These are phyloP conservation scores for Margarornis squamiger DNA, from an alignment of 2,797 vertebrate genomes.

Conservation along the genomic window DNA sequence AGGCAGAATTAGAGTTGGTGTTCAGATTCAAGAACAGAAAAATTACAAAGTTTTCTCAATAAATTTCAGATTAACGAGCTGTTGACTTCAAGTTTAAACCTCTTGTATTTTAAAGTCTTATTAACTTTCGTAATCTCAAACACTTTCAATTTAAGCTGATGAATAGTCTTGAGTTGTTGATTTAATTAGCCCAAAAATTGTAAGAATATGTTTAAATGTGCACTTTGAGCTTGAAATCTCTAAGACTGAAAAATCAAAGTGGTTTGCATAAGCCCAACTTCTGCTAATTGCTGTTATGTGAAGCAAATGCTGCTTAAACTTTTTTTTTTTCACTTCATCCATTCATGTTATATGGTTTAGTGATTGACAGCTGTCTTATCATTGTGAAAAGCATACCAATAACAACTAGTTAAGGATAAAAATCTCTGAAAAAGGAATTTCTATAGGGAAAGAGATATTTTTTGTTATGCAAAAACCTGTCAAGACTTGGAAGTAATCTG, in stretches of 20 bases:
- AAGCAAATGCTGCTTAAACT: neutral
- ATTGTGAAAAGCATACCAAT: neutral
- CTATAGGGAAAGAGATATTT: neutral
- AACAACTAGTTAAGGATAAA: constrained; percentile 24
- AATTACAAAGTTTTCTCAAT: neutral
- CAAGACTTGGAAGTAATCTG: constrained; percentile 23
- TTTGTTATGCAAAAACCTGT: neutral
- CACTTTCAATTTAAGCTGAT: neutral
- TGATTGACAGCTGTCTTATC: neutral
- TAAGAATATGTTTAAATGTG: neutral
- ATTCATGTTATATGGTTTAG: neutral
- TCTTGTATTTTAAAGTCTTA: neutral
- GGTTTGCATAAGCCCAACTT: neutral
- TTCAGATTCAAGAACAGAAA: neutral
- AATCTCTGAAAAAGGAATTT: neutral
- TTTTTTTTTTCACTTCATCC: neutral
- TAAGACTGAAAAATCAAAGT: neutral
- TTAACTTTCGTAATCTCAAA: neutral
- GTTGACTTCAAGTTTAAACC: neutral
- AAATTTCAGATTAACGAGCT: neutral
- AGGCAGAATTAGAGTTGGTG: neutral
- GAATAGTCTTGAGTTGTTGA: neutral
- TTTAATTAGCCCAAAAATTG: neutral
- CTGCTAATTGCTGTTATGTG: neutral
- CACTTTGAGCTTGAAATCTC: neutral